These are phyloP conservation scores for Mizuhopecten yessoensis DNA, from an alignment of 1,140 invertebrate genomes.

Conservation along the genomic window DNA sequence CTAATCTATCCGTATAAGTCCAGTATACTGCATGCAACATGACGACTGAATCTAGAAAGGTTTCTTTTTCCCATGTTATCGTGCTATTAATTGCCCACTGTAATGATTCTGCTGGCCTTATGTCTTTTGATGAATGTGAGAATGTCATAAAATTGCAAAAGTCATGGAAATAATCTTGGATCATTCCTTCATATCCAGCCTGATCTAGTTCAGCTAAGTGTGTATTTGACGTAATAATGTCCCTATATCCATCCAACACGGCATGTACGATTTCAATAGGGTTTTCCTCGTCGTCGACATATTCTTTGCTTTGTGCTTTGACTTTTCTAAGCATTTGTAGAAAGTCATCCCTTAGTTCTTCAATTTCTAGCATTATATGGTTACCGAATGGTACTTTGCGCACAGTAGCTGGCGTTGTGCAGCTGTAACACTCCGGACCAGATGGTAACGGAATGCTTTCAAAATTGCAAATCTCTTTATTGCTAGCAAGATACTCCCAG, in stretches of 20 bases:
- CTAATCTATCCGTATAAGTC: constrained; percentile 26
- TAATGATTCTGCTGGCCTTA: constrained; percentile 31
- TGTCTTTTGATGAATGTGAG: not conserved
- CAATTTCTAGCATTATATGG: constrained; percentile 44
- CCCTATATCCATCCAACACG: constrained; percentile 42
- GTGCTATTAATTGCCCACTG: constrained; percentile 41
- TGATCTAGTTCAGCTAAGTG: constrained; percentile 36
- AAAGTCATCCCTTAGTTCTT: constrained; percentile 51
- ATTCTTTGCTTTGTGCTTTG: constrained; percentile 44
- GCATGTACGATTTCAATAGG: constrained; percentile 45
- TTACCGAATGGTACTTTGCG: constrained; percentile 59
- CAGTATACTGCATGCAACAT: constrained; percentile 53
- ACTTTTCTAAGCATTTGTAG: constrained; percentile 51
- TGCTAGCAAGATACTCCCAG: constrained; percentile 56
- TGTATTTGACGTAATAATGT: constrained; percentile 49
- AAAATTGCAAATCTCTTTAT: constrained; percentile 45
- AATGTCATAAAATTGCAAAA: constrained; percentile 47
- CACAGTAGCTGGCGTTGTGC: not conserved
- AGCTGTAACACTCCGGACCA: constrained; percentile 61
- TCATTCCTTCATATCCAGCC: constrained; percentile 42
- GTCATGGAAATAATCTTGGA: constrained; percentile 57
- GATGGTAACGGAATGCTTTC: constrained; percentile 45
- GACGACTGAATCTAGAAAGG: constrained; percentile 46
- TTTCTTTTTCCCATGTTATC: not conserved
- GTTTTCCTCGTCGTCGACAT: constrained; percentile 57